Conservation (phyloP, 2,113 vertebrate genomes). For the Cyprinodon variegatus region DNA sequence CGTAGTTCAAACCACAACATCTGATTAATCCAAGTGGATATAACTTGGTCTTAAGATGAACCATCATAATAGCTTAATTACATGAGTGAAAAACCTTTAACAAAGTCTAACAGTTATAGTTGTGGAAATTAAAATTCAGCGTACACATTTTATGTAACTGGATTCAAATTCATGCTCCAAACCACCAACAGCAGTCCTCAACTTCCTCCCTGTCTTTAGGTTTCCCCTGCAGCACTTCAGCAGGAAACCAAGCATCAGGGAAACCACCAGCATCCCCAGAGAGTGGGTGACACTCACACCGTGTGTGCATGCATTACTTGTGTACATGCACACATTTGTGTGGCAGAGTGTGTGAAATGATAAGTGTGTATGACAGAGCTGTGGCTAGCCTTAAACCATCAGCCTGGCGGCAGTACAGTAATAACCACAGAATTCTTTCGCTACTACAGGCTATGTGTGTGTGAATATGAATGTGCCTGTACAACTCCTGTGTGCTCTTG, state of each 20-base stretch:
- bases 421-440: conserved; percentile 73
- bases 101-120: not conserved
- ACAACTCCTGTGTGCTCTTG: conserved; percentile 14
- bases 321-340: not conserved
- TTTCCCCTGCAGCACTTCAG: conserved; percentile 73
- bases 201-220: conserved; percentile 50
- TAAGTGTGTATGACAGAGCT: conserved; percentile 30
- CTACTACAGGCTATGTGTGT: conserved; percentile 62
- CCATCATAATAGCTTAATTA: not conserved
- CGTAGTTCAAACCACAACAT: too few relatives aligned
- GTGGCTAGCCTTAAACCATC: conserved; percentile 72
- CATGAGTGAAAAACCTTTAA: not conserved
- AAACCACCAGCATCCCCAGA: conserved; percentile 60
- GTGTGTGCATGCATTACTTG: conserved; percentile 25
- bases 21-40: not conserved
- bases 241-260: conserved; percentile 68
- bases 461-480: conserved; percentile 19
- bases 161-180: conserved; percentile 30
- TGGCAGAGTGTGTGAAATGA: conserved; percentile 4
- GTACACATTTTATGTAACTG: not conserved
- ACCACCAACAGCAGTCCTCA: conserved; percentile 18
- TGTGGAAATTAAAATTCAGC: not conserved
- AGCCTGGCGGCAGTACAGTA: conserved; percentile 73
- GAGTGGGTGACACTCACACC: conserved; percentile 71
- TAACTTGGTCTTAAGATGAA: not conserved